These are phyloP conservation scores for Nomada goodeniana DNA, from an alignment of 2,888 invertebrate genomes.

Conservation along the genomic window DNA sequence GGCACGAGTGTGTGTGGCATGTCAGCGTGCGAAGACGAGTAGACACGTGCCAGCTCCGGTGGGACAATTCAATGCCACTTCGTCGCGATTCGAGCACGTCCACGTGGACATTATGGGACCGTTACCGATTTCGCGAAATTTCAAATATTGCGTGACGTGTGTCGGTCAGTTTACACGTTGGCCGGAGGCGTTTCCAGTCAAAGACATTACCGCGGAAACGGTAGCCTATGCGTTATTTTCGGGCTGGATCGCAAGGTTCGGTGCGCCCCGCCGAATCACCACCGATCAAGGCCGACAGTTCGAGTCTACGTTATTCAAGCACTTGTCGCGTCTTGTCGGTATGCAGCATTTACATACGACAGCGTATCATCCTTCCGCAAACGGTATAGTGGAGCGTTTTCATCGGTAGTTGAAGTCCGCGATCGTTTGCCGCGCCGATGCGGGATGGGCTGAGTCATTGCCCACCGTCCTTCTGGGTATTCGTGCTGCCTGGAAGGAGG, in stretches of 20 bases:
- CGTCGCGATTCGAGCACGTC: background rate
- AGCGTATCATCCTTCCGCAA: slow-evolving; percentile 5
- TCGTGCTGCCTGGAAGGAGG: slow-evolving; percentile 73
- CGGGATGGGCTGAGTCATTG: background rate
- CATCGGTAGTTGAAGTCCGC: background rate
- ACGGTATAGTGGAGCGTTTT: slow-evolving; percentile 7
- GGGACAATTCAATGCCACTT: background rate
- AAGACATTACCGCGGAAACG: background rate
- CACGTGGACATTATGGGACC: background rate
- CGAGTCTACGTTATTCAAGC: background rate
- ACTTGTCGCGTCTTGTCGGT: background rate
- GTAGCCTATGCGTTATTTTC: background rate
- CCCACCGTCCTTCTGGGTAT: slow-evolving; percentile 75
- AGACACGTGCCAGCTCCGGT: background rate
- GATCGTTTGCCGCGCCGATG: background rate
- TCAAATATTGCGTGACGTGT: background rate
- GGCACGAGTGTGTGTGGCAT: background rate
- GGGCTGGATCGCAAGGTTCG: background rate
- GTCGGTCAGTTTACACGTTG: slow-evolving; percentile 1
- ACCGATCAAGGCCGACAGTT: slow-evolving; percentile 14
- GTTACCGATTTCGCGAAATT: background rate
- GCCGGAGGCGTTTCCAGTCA: slow-evolving; percentile 1
- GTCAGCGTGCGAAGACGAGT: background rate
- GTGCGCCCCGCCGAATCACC: background rate
- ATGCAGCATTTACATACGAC: slow-evolving; percentile 57